Evolutionary conservation across 2,888 invertebrate genomes (phyloP), one percentile per base, ranked within the genome.

Genomic region (Neocrepidodera transversa): DNA sequence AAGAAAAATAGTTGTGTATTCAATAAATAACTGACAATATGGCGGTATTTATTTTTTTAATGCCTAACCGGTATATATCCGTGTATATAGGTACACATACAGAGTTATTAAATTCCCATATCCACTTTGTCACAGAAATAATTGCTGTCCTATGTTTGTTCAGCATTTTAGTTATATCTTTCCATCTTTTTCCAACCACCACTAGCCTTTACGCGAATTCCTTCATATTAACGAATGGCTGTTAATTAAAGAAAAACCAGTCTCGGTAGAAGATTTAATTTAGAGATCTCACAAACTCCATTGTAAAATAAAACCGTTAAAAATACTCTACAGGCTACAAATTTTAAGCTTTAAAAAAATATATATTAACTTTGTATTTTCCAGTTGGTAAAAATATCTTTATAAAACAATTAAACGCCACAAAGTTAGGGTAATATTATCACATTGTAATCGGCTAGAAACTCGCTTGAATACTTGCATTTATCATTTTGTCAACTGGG

Each of bases 401-500:
- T n/a, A n/a, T 38, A 58, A 52, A 58, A 60, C 59, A 60, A 62
- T 63, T 40, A 45, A 67, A 60, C 59, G 63, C 60, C 64, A 64
- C 48, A 64, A 62, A 66, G 65, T 62, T 68, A 65, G 67, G 66
- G 67, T 61, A 58, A 52, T 47, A 45, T 63, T 64, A 69, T 67
- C 68, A 68, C 66, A 69, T 63, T 68, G 63, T 69, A 70, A 71
- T 71, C 71, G 70, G 70, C 67, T 68, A 70, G 67, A 65, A 69
- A 67, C 63, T 67, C 65, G 51, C 28, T 42, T 52, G 60, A 67
- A 38, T 35, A 23, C 67, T 67, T 71, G 70, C 71, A 74, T 75
- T 75, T 75, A 75, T 76, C 74, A 75, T 74, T 68, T 68, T 68
- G 73, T 75, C 75, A 74, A 75, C 73, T 71, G 69, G 69, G 71